A percentile compares a stretch with the other conserved stretches of the same genome.
Evolutionary conservation across 2,888 invertebrate species (phyloP).

Genomic region (Ypsolopha sequella): DNA sequence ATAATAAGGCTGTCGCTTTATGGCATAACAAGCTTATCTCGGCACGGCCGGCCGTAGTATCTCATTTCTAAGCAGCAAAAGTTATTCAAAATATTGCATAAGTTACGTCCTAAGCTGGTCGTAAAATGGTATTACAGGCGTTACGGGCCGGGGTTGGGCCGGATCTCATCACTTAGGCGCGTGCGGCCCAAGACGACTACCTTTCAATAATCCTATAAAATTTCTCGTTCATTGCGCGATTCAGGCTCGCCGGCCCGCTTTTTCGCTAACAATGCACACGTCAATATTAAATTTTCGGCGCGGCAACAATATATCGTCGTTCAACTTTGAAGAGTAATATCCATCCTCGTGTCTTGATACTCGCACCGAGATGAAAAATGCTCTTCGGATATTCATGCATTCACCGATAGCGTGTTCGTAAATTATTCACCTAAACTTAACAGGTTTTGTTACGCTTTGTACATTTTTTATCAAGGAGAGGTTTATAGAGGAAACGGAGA

Average conservation of each 20-base stretch:
- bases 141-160: constrained; percentile 56
- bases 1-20: not conserved
- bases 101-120: constrained; percentile 60
- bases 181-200: constrained; percentile 40
- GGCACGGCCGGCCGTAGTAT: constrained; percentile 32
- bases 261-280: constrained; percentile 43
- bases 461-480: too few relatives aligned
- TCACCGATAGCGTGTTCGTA: constrained; percentile 31
- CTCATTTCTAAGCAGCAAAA: constrained; percentile 53
- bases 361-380: constrained; percentile 45
- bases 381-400: constrained; percentile 46
- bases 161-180: constrained; percentile 61
- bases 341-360: constrained; percentile 29
- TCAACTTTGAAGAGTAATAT: constrained; percentile 53
- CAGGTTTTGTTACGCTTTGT: constrained; percentile 1
- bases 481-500: too few relatives aligned
- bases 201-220: constrained; percentile 58
- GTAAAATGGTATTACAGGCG: constrained; percentile 65
- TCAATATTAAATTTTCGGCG: constrained; percentile 50
- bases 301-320: constrained; percentile 49
- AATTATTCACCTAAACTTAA: constrained; percentile 34
- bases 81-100: constrained; percentile 64
- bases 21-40: constrained; percentile 27
- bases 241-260: constrained; percentile 24
- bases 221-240: constrained; percentile 36